Conservation (phyloP, 2,888 invertebrate genomes). For the Pediacus dermestoides region DNA sequence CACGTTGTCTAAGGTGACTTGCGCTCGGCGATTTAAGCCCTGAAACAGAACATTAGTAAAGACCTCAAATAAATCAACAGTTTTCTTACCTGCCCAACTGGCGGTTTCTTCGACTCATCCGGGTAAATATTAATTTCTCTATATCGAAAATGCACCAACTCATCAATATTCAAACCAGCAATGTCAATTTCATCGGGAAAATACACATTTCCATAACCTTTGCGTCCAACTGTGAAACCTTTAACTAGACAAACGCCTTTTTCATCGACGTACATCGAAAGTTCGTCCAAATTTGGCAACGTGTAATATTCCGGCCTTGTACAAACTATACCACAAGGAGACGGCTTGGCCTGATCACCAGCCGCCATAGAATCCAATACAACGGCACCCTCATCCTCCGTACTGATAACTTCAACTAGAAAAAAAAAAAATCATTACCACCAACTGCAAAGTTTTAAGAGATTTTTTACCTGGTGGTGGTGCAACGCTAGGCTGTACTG, state of each 20-base stretch:
- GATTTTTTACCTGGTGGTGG: too few species aligned
- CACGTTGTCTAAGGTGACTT: constrained; percentile 88
- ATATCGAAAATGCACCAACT: constrained; percentile 85
- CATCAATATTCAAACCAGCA: constrained; percentile 80
- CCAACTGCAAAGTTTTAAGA: too few species aligned
- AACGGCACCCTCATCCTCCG: constrained; percentile 23
- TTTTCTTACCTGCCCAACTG: constrained; percentile 60
- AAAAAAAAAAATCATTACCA: too few species aligned
- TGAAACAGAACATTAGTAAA: constrained; percentile 17
- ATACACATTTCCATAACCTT: constrained; percentile 86
- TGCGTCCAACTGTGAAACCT: constrained; percentile 83
- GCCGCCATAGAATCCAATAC: constrained; percentile 12
- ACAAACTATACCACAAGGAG: constrained; percentile 74
- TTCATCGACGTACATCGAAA: constrained; percentile 67
- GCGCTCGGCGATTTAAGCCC: constrained; percentile 86
- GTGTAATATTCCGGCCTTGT: constrained; percentile 86
- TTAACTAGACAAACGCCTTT: constrained; percentile 81
- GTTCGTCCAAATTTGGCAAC: constrained; percentile 77
- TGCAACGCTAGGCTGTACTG: too few species aligned
- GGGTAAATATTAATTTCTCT: constrained; percentile 96
- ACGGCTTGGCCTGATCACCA: constrained; percentile 16
- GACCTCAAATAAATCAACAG: background rate
- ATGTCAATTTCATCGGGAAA: constrained; percentile 84
- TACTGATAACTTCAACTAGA: too few species aligned
- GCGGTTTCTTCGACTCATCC: constrained; percentile 82